Percentiles rank a stretch among this genome's conserved stretches.
Evolutionary conservation across 2,797 vertebrate species (phyloP).

Genomic region (Valencia hispanica): DNA sequence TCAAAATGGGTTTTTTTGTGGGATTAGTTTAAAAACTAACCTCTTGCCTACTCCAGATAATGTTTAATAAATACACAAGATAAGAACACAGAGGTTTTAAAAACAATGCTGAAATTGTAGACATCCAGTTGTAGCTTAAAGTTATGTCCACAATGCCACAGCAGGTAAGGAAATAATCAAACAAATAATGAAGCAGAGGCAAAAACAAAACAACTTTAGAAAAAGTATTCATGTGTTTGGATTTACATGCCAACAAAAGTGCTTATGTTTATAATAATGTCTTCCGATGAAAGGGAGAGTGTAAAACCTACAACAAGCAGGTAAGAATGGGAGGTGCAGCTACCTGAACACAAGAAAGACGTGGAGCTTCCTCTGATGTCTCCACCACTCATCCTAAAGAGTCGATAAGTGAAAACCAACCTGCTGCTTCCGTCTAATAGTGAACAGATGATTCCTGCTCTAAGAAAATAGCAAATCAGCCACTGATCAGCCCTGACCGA

Average conservation of each 20-base stretch:
- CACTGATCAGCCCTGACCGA: too few species aligned
- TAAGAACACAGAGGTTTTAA: too few species aligned
- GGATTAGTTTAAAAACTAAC: neutral
- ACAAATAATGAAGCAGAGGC: too few species aligned
- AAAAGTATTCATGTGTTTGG: neutral
- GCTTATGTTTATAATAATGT: neutral
- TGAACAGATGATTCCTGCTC: neutral
- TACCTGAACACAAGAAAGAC: too few species aligned
- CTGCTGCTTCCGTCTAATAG: neutral
- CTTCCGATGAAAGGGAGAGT: neutral
- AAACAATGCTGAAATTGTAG: too few species aligned
- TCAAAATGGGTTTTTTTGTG: neutral
- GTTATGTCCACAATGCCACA: too few species aligned
- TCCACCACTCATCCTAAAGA: neutral
- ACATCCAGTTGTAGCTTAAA: too few species aligned
- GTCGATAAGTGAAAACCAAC: too few species aligned
- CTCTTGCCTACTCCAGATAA: too few species aligned
- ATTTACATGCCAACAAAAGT: neutral
- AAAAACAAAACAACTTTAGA: neutral
- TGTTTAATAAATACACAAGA: too few species aligned
- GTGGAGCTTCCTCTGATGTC: neutral
- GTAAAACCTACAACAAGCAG: neutral
- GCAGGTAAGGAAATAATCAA: too few species aligned
- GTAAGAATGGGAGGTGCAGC: neutral
- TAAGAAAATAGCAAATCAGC: neutral